phyloP scores from a whole-genome alignment of 2,113 vertebrate genomes.

The Bubo bubo region DNA sequence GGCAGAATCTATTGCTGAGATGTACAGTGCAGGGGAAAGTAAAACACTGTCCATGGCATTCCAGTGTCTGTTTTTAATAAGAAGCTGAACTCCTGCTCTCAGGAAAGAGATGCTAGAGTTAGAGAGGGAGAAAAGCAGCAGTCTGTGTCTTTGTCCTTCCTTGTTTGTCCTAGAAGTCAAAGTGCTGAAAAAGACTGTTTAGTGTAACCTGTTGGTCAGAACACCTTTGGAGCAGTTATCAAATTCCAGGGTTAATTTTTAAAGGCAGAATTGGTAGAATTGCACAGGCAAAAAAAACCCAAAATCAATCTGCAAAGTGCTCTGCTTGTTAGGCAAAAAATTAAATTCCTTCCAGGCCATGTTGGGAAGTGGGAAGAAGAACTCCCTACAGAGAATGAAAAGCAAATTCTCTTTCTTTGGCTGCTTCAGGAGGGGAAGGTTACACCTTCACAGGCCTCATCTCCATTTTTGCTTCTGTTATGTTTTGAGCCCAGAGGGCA shows the following conservation, averaged over 20 bases:
- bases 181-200: not conserved
- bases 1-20: not conserved
- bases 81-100: not conserved
- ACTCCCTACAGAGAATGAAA: not conserved
- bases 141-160: not conserved
- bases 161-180: not conserved
- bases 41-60: not conserved
- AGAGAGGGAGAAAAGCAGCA: not conserved
- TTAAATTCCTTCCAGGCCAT: not conserved
- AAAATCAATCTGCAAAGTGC: not conserved
- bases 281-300: not conserved
- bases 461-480: not conserved
- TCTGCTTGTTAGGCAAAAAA: not conserved
- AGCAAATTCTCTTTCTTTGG: not conserved
- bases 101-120: not conserved
- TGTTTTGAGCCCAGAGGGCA: too few relatives aligned
- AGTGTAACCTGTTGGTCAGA: not conserved
- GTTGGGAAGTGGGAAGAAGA: not conserved
- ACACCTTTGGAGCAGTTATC: not conserved
- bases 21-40: not conserved
- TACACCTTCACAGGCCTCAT: not conserved
- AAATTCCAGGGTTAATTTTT: not conserved
- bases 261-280: not conserved
- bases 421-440: not conserved
- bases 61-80: not conserved